Base-by-base conservation (phyloP, 2,797 vertebrate genomes). In the Diplodus sargus region DNA sequence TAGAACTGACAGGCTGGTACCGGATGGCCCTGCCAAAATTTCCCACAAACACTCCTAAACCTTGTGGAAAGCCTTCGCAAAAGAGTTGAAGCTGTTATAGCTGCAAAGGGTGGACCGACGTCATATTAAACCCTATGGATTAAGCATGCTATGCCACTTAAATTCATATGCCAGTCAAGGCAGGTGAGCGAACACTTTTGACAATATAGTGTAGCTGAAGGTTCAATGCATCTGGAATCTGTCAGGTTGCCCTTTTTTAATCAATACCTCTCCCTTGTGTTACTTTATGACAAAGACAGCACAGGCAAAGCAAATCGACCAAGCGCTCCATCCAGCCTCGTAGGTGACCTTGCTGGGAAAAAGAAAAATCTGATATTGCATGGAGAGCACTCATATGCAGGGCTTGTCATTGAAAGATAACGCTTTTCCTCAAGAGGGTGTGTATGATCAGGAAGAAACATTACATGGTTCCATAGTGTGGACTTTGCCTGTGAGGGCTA, bases 251-350 rank as follows among this genome's bases (percentile, higher is more conserved):
- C 20, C 23, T 9, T 48, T 28, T 60, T 58, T 63, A 60, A 78
- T 89, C 56, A 68, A 76, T 54, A 66, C 45, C 30, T 74, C 42
- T 70, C 58, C 15, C 18, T 70, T 5, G 6, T 47, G 51, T 63
- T 65, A 4, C 28, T 60, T 39, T 16, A 70, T 60, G 65, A 78
- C 23, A 77, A 63, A 66, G 16, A 10, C 57, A 9, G 42, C 22
- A 43, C 43, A 20, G 57, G 64, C 47, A 61, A 66, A 74, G 62
- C 61, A 64, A 70, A 84, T 87, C 78, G 84, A 84, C 83, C 63
- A 84, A 67, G 76, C 30, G 16, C 49, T 23, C 16, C 45, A 18
- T 57, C 12, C 14, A 57, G 25, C 43, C 25, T 74, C 18, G 1
- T 22, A 18, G 17, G 12, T 59, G 62, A 76, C 42, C 6, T 68